Conservation (phyloP, 2,888 invertebrate genomes). For the Sipha maydis region DNA sequence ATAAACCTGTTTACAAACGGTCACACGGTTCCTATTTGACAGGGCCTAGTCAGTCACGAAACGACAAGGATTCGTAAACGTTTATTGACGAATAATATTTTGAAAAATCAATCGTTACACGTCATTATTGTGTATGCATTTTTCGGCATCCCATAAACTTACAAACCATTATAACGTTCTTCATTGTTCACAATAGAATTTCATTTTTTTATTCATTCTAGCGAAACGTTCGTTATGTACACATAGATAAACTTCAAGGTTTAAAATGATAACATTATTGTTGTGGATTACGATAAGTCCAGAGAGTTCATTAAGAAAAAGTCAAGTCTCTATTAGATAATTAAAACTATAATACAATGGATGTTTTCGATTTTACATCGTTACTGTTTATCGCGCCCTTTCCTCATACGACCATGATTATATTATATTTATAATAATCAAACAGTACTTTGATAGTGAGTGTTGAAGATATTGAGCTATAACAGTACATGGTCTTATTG, state of each 20-base stretch:
- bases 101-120: too few species aligned
- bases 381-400: not conserved
- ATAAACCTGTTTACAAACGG: too few species aligned
- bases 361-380: not conserved
- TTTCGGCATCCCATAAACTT: too few species aligned
- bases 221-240: not conserved
- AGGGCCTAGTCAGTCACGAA: too few species aligned
- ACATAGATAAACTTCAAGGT: not conserved
- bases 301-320: not conserved
- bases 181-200: too few species aligned
- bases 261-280: not conserved
- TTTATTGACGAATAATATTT: too few species aligned
- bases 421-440: not conserved
- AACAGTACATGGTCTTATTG: not conserved
- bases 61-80: too few species aligned
- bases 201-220: not conserved
- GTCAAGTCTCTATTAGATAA: not conserved
- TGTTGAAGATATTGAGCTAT: not conserved
- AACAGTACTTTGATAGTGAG: not conserved
- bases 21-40: too few species aligned
- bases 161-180: too few species aligned
- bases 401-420: not conserved
- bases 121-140: too few species aligned
- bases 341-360: not conserved
- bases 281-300: not conserved